These are phyloP conservation scores for Meriones unguiculatus DNA, from an alignment of 2,113 vertebrate genomes.

Conservation along the genomic window DNA sequence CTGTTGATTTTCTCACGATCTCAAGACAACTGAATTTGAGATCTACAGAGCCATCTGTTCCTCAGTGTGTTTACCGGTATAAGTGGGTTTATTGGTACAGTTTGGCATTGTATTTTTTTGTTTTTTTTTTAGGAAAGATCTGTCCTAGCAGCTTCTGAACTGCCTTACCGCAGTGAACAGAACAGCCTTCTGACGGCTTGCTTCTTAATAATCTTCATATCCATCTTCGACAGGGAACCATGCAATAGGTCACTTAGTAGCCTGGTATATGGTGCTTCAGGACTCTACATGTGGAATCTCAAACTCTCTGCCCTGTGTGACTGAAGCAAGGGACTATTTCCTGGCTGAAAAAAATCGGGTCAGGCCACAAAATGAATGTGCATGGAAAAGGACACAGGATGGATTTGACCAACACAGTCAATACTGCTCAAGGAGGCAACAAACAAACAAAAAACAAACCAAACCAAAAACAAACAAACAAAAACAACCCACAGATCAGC, in stretches of 20 bases:
- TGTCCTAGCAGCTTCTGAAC: constrained; percentile 23
- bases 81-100: background rate
- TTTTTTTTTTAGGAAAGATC: constrained; percentile 6
- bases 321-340: background rate
- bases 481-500: background rate
- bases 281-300: constrained; percentile 4
- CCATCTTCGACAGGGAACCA: background rate
- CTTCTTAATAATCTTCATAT: constrained; percentile 34
- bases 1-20: background rate
- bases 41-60: constrained; percentile 16
- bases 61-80: background rate
- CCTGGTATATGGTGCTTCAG: background rate
- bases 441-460: background rate
- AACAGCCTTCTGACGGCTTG: constrained; percentile 35
- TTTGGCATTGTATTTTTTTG: background rate
- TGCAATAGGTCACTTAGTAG: background rate
- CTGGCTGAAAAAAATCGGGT: constrained; percentile 36
- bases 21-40: constrained; percentile 6
- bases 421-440: constrained; percentile 47
- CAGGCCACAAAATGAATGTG: constrained; percentile 56
- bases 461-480: background rate
- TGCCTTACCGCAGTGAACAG: background rate
- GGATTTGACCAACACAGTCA: constrained; percentile 61
- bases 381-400: constrained; percentile 62
- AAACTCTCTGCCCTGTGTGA: background rate